Percentiles rank a stretch among this genome's conserved stretches.
Evolutionary conservation across 2,888 invertebrate species (phyloP).

Genomic region (Hymenopus coronatus): DNA sequence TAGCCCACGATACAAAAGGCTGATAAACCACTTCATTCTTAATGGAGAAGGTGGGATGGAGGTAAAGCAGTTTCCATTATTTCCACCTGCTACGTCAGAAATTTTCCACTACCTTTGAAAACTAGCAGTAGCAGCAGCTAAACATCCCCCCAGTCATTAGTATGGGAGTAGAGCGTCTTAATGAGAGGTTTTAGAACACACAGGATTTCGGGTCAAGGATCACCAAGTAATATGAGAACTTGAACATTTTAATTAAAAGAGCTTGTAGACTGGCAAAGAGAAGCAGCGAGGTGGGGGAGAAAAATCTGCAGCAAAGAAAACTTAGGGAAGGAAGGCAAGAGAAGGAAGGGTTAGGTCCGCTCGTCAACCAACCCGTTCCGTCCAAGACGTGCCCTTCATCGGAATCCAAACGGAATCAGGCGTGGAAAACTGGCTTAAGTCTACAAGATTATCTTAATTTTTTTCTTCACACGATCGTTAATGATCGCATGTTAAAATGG

Average conservation of each 20-base stretch:
- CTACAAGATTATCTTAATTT: not conserved
- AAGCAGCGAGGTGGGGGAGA: not conserved
- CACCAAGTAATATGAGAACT: slow-evolving; percentile 18
- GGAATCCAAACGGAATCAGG: not conserved
- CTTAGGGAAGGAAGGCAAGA: not conserved
- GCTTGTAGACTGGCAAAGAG: not conserved
- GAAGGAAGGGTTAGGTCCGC: not conserved
- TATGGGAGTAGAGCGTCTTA: not conserved
- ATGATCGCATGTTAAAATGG: no score
- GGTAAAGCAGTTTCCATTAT: not conserved
- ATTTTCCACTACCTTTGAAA: not conserved
- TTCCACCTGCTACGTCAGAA: not conserved
- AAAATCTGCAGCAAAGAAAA: not conserved
- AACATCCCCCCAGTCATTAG: not conserved
- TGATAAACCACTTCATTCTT: not conserved
- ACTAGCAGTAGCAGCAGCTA: not conserved
- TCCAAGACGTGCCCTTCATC: not conserved
- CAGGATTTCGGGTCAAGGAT: slow-evolving; percentile 15
- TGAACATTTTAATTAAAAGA: slow-evolving; percentile 25
- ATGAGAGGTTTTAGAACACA: slow-evolving; percentile 4
- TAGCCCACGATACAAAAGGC: not conserved
- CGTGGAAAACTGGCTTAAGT: not conserved
- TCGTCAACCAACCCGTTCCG: not conserved
- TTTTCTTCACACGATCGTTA: no score
- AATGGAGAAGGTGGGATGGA: not conserved